These are phyloP conservation scores for Anguilla obscura DNA, from an alignment of 2,797 vertebrate genomes.

Conservation along the genomic window DNA sequence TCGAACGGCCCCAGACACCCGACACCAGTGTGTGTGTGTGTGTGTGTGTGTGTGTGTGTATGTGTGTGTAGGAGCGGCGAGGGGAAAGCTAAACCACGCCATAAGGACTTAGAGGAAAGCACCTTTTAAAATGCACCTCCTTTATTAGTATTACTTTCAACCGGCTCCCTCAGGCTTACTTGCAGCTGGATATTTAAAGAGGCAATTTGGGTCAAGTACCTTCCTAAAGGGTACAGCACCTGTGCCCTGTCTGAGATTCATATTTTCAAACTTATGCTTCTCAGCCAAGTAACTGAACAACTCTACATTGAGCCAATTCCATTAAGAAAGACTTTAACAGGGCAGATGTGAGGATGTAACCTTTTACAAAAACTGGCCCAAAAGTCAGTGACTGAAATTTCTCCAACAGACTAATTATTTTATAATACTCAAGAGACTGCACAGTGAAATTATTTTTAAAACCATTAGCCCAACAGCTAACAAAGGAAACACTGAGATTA, in stretches of 20 bases:
- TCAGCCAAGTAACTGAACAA: background rate
- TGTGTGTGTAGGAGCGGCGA: slow-evolving; percentile 4
- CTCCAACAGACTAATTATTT: background rate
- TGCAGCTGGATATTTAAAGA: background rate
- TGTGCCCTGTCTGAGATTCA: background rate
- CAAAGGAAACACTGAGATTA: background rate
- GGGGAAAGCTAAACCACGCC: background rate
- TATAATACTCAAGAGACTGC: background rate
- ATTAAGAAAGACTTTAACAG: background rate
- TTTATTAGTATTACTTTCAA: slow-evolving; percentile 16
- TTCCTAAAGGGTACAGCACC: background rate
- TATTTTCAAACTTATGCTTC: background rate
- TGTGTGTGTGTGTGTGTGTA: background rate
- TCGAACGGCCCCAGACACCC: background rate
- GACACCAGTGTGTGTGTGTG: slow-evolving; percentile 9
- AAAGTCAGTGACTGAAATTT: background rate
- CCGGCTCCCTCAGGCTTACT: background rate
- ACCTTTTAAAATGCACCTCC: slow-evolving; percentile 13
- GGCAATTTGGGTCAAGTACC: slow-evolving; percentile 14
- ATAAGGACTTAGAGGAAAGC: background rate
- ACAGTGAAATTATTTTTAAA: background rate
- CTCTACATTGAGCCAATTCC: background rate
- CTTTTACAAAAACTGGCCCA: background rate
- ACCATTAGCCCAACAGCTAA: background rate
- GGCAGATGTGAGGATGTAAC: background rate